These are phyloP conservation scores for Sebastes vulpes DNA, from an alignment of 2,797 vertebrate genomes.

Conservation along the genomic window DNA sequence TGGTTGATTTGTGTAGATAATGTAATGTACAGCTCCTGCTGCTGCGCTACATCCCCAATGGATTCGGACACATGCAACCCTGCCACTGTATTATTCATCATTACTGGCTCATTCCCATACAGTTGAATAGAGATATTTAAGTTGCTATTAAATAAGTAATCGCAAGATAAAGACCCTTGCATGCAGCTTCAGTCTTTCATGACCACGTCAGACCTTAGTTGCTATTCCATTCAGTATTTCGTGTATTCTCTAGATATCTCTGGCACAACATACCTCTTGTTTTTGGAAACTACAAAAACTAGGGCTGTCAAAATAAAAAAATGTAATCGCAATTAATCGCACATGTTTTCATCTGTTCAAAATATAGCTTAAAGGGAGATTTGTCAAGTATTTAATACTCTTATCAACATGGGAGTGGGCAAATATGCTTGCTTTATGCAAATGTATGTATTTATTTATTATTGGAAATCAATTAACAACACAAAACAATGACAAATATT, in stretches of 20 bases:
- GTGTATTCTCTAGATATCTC: not conserved
- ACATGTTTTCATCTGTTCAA: too few relatives aligned
- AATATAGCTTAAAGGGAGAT: too few relatives aligned
- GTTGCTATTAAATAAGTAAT: constrained; percentile 4
- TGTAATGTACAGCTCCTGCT: not conserved
- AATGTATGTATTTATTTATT: too few relatives aligned
- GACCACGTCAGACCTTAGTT: not conserved
- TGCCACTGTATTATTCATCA: not conserved
- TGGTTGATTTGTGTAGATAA: not conserved
- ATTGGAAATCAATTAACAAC: too few relatives aligned
- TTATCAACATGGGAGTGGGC: too few relatives aligned
- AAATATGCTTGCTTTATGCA: too few relatives aligned
- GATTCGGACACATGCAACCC: not conserved
- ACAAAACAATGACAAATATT: too few relatives aligned
- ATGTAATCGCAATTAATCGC: too few relatives aligned
- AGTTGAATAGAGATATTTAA: constrained; percentile 1
- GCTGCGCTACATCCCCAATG: not conserved
- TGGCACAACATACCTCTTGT: not conserved
- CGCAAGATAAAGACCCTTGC: not conserved
- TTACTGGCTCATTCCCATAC: not conserved
- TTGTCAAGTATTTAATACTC: too few relatives aligned
- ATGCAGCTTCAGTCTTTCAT: not conserved
- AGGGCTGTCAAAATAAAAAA: too few relatives aligned
- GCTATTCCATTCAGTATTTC: not conserved
- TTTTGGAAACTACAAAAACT: constrained; percentile 1